Conservation (phyloP, 1,140 invertebrate species). For the Ceratosolen solmsi region DNA sequence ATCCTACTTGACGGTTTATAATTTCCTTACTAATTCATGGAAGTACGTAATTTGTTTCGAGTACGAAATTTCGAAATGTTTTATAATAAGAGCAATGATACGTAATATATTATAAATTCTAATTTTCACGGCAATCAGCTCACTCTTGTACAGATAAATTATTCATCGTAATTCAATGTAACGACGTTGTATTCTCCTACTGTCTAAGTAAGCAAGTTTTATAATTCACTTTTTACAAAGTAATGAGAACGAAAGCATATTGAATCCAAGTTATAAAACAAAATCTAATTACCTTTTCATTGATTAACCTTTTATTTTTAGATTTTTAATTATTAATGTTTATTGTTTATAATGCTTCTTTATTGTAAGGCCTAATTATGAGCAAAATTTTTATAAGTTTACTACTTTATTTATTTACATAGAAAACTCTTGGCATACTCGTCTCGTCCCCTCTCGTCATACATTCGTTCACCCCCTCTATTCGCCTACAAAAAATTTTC, state of each 20-base stretch:
- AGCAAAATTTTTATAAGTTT: no score
- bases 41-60: background rate
- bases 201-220: background rate
- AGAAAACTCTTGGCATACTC: background rate
- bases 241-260: background rate
- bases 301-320: background rate
- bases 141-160: background rate
- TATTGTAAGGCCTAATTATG: no score
- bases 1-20: background rate
- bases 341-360: background rate
- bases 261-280: background rate
- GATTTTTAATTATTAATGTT: background rate
- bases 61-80: background rate
- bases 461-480: no score
- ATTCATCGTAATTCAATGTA: constrained; percentile 28
- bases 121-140: constrained; percentile 23
- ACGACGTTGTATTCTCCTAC: no score
- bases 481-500: no score
- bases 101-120: constrained; percentile 27
- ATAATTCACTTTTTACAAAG: background rate
- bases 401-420: no score
- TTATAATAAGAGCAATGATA: constrained; percentile 3
- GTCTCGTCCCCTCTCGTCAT: no score
- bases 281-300: no score
- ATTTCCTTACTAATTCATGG: background rate